These are phyloP conservation scores for Mobula birostris DNA, from an alignment of 2,113 vertebrate genomes.

Conservation along the genomic window DNA sequence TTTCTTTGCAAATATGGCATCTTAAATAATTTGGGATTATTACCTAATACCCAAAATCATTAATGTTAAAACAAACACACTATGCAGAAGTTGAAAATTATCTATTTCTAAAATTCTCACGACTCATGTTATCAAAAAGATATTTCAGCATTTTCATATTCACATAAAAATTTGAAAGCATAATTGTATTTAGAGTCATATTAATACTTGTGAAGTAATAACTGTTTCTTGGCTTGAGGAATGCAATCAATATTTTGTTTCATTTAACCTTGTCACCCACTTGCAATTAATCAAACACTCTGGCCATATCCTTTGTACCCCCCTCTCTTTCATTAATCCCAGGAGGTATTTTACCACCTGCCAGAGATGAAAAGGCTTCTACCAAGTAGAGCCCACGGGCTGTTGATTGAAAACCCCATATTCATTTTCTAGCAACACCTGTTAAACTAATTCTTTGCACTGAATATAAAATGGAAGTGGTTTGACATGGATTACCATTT, in stretches of 20 bases:
- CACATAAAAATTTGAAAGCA: not conserved
- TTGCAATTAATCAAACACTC: not conserved
- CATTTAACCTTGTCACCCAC: not conserved
- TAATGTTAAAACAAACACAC: not conserved
- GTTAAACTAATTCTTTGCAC: constrained; percentile 4
- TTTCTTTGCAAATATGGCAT: not conserved
- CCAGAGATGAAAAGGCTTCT: not conserved
- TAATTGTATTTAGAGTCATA: not conserved
- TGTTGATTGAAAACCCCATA: not conserved
- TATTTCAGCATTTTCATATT: not conserved
- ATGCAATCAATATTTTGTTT: constrained; percentile 25
- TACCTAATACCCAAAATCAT: not conserved
- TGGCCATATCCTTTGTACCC: not conserved
- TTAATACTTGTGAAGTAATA: not conserved
- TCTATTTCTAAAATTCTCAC: no score
- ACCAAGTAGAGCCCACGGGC: not conserved
- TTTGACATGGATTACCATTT: constrained; percentile 5
- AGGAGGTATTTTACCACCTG: not conserved
- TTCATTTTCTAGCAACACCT: not conserved
- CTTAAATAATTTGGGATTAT: not conserved
- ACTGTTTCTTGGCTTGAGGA: not conserved
- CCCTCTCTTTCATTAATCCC: not conserved
- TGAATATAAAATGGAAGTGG: not conserved
- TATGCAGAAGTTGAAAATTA: not conserved
- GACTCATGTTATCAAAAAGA: not conserved